phyloP scores from a whole-genome alignment of 2,888 invertebrate species.

The Drosophila quinaria region DNA sequence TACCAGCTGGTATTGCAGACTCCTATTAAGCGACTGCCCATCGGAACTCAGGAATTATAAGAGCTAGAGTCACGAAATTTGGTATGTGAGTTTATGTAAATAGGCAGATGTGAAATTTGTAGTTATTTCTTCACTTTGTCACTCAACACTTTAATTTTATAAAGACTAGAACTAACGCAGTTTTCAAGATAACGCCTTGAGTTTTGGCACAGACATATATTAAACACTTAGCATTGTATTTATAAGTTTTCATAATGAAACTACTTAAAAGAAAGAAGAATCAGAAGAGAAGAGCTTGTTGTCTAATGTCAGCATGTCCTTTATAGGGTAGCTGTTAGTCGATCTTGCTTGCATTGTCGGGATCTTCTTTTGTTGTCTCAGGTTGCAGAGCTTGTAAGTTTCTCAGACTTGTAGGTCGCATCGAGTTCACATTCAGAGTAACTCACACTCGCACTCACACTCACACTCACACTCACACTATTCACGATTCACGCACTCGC shows the following conservation, averaged over 20 bases:
- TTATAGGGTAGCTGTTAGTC: slow-evolving; percentile 2
- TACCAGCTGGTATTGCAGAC: background rate
- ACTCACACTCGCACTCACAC: slow-evolving; percentile 11
- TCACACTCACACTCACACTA: background rate
- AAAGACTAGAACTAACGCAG: background rate
- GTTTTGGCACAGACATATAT: background rate
- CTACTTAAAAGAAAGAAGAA: background rate
- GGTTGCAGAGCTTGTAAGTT: slow-evolving; percentile 12
- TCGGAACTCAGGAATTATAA: background rate
- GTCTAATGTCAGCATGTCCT: background rate
- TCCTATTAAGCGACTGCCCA: background rate
- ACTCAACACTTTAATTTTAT: too few species aligned
- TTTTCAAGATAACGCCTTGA: background rate
- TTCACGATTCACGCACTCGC: slow-evolving; percentile 23
- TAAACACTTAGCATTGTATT: background rate
- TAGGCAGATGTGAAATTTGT: too few species aligned
- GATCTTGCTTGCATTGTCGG: background rate
- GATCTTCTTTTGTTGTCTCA: background rate
- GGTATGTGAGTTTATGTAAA: background rate
- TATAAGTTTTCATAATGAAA: background rate
- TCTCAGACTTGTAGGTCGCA: slow-evolving; percentile 18
- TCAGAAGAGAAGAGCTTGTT: background rate
- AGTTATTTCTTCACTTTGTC: too few species aligned
- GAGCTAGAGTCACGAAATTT: background rate
- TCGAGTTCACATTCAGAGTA: slow-evolving; percentile 9